Evolutionary conservation across 2,888 invertebrate genomes (phyloP), one percentile per base, ranked within the genome.

Genomic region (Aleiodes testaceus): DNA sequence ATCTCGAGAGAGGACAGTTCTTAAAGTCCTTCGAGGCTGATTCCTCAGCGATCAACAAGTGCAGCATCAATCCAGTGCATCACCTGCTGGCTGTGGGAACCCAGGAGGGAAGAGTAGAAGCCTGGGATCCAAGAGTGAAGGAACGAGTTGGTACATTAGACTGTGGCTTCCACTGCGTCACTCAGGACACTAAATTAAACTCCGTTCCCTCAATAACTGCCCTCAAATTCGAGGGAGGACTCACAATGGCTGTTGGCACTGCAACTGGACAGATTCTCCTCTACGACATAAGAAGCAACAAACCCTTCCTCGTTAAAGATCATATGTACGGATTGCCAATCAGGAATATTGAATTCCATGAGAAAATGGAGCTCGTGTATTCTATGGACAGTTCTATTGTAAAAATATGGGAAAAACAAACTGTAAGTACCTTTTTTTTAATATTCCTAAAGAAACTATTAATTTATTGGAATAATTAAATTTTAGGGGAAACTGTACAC

Each of bases 1-100:
- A 99, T 89, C 90, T 99, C 77, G 98, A 99, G 88, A 91, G 96
- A 82, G 99, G 99, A 0, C 94, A 97, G 82, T 99, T 98, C 88
- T 89, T 98, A 82, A 93, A 94, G 79, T 95, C 99, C 0, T 93
- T 93, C 83, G 89, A 90, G 70, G 93, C 96, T 2, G 92, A 93
- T 74, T 92, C 94, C 12, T 91, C 91, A 72, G 91, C 92, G 75
- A 90, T 96, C 20, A 97, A 97, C 85, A 94, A 94, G 81, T 95
- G 96, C 85, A 91, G 92, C 76, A 92, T 98, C 11, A 98, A 97
- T 89, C 93, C 95, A 0, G 92, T 92, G 66, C 98, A 99, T 90
- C 92, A 98, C 78, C 89, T 99, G 64, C 88, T 99, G 18, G 89
- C 94, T 65, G 92, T 94, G 80, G 98, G 98, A 9, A 95, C 97